Conservation (phyloP, 2,888 invertebrate species). For the Cataglyphis albicans region DNA sequence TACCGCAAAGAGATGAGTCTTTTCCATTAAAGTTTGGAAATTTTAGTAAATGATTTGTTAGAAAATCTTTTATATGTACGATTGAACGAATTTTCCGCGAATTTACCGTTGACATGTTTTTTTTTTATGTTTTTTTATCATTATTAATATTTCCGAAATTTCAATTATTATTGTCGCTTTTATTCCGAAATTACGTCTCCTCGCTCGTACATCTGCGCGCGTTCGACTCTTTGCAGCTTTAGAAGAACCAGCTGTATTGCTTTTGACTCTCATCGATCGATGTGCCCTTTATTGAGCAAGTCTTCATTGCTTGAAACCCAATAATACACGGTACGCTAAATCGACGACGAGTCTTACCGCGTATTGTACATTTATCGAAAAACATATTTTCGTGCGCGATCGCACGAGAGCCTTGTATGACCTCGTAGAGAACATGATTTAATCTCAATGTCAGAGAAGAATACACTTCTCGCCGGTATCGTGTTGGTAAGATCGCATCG, state of each 20-base stretch:
- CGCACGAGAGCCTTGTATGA: slow-evolving; percentile 5
- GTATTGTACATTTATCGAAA: neutral
- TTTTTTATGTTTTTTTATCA: neutral
- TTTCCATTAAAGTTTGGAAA: neutral
- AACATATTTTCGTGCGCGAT: neutral
- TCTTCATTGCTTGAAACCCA: neutral
- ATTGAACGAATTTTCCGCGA: neutral
- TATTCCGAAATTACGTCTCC: slow-evolving; percentile 27
- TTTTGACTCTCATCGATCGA: slow-evolving; percentile 1
- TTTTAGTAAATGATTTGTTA: neutral
- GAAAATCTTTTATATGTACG: slow-evolving; percentile 1
- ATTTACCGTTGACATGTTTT: neutral
- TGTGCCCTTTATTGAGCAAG: slow-evolving; percentile 5
- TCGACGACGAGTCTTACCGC: neutral
- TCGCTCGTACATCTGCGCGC: neutral
- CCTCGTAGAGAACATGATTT: slow-evolving; percentile 48
- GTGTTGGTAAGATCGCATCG: slow-evolving; percentile 78
- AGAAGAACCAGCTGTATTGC: neutral
- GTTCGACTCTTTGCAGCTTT: neutral
- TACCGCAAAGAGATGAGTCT: neutral
- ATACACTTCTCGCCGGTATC: slow-evolving; percentile 81
- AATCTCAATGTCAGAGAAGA: slow-evolving; percentile 83
- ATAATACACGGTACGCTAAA: slow-evolving; percentile 1
- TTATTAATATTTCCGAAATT: slow-evolving; percentile 11
- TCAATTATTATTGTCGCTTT: slow-evolving; percentile 48